phyloP scores from a whole-genome alignment of 2,888 invertebrate genomes.

The Acronicta alni region DNA sequence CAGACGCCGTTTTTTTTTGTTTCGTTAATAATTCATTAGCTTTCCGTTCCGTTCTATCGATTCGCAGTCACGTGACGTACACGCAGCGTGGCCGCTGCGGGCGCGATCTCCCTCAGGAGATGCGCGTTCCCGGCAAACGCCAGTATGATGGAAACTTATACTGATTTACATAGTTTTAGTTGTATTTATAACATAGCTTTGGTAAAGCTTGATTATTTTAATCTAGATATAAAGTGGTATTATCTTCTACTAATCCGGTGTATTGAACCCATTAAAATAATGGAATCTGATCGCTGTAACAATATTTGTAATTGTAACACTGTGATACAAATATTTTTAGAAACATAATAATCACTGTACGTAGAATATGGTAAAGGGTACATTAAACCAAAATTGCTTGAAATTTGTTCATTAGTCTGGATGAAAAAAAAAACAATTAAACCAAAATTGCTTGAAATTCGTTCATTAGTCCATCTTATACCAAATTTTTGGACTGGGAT shows the following conservation, averaged over 20 bases:
- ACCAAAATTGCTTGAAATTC: too few relatives aligned
- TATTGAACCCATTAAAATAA: constrained; percentile 27
- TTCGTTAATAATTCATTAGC: constrained; percentile 31
- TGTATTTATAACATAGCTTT: background rate
- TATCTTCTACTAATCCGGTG: constrained; percentile 27
- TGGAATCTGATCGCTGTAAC: constrained; percentile 34
- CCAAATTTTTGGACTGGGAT: too few relatives aligned
- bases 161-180: constrained; percentile 1
- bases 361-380: too few relatives aligned
- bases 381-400: too few relatives aligned
- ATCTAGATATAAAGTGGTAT: background rate
- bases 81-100: constrained; percentile 25
- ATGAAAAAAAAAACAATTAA: too few relatives aligned
- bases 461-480: too few relatives aligned
- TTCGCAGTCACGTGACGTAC: constrained; percentile 43
- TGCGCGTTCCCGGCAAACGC: constrained; percentile 26
- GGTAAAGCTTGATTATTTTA: background rate
- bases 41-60: constrained; percentile 46
- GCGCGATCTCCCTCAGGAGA: constrained; percentile 27
- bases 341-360: too few relatives aligned
- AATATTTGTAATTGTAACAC: constrained; percentile 4
- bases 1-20: constrained; percentile 42
- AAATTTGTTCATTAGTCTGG: too few relatives aligned
- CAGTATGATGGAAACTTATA: constrained; percentile 16
- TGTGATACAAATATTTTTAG: too few relatives aligned